Evolutionary conservation across 1,140 invertebrate genomes (phyloP), one percentile per base, ranked within the genome.

Genomic region (Drosophila teissieri): DNA sequence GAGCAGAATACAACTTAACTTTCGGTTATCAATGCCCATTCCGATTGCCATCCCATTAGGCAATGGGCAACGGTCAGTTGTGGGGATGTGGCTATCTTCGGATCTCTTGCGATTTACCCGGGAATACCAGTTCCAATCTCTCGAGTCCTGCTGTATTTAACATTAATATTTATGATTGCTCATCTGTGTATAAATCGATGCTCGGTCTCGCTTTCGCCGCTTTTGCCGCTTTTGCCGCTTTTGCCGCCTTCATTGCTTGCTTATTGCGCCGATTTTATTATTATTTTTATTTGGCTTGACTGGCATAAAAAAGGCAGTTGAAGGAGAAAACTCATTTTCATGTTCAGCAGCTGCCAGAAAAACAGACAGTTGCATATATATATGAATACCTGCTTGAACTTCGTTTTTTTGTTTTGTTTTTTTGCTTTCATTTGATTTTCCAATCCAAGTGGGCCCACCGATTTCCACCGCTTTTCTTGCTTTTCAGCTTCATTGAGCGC

Each of bases 101-200:
- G 31, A 31, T 31, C 31, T 31, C 31, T 10, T 8, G 8, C 31
- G 31, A 10, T 8, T 31, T 31, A 3, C 27, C 27, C 27, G 7
- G 27, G 27, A 31, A 31, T 31, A 31, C 27, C 27, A 8, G 27
- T 31, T 8, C 2, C 31, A 31, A 31, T 10, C 31, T 31, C 31
- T 31, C 31, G 31, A 31, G 34, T 49, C 46, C 60, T 63, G 40
- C 74, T 81, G 84, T 83, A 86, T 86, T 86, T 88, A 88, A 69
- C 83, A 89, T 88, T 88, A 88, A 88, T 88, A 88, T 88, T 88
- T 88, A 88, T 88, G 83, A 88, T 88, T 88, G 83, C 76, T 88
- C 79, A 88, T 76, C 79, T 79, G 68, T 77, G 61, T 78, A 77
- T 82, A 62, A 55, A 60, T 83, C 63, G 63, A 61, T 70, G 55